phyloP scores from a whole-genome alignment of 2,797 vertebrate genomes.

The Carcharodon carcharias region DNA sequence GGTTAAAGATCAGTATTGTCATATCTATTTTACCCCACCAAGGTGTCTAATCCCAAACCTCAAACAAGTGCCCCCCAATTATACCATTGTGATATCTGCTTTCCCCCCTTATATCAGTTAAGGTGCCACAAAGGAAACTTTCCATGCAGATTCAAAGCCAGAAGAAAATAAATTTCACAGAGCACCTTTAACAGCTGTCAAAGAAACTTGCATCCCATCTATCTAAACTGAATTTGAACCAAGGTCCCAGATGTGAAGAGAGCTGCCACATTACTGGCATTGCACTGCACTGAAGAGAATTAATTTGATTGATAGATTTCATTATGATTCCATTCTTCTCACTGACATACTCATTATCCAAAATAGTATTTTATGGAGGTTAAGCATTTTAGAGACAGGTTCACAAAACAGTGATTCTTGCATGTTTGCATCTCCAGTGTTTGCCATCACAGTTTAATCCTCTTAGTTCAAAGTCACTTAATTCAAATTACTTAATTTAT shows the following conservation, averaged over 20 bases:
- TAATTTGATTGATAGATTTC: not conserved
- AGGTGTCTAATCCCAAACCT: not conserved
- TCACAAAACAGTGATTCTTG: not conserved
- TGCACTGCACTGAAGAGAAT: not conserved
- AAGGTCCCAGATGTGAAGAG: constrained; percentile 5
- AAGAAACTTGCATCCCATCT: not conserved
- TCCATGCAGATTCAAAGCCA: not conserved
- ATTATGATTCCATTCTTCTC: not conserved
- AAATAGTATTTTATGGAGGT: not conserved
- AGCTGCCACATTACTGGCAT: not conserved
- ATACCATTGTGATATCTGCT: not conserved
- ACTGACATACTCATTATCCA: not conserved
- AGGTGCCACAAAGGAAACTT: not conserved
- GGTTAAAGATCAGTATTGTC: not conserved
- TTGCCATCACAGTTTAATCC: not conserved
- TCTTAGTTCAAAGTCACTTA: not conserved
- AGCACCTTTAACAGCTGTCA: not conserved
- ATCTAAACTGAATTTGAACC: not conserved
- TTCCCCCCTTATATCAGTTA: not conserved
- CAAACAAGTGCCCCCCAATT: not conserved
- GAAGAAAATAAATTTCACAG: not conserved
- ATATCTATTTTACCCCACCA: not conserved
- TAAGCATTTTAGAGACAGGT: not conserved
- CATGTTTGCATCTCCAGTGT: not conserved
- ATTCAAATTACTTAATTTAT: not conserved